Evolutionary conservation across 1,140 invertebrate species (phyloP).

Genomic region (Mya arenaria): DNA sequence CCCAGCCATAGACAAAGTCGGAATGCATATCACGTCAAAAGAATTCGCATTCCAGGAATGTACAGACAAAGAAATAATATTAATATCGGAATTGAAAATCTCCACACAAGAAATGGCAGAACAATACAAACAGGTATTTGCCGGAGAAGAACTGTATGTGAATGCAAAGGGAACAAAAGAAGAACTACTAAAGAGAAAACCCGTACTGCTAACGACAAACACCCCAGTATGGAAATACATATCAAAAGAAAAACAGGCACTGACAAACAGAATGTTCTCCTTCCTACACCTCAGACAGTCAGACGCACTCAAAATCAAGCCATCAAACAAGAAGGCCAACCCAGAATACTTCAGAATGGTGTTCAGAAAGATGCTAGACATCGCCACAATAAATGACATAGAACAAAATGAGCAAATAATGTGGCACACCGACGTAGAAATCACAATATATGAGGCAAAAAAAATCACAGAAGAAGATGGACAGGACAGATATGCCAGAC

Average conservation of each 20-base stretch:
- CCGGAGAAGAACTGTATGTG: background rate
- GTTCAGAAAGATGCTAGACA: too few species aligned
- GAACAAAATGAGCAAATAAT: too few species aligned
- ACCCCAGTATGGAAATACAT: constrained; percentile 14
- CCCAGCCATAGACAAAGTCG: background rate
- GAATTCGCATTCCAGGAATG: constrained; percentile 12
- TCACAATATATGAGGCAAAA: too few species aligned
- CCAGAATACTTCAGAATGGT: too few species aligned
- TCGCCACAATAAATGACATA: too few species aligned
- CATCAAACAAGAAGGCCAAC: too few species aligned
- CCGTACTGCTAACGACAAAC: background rate
- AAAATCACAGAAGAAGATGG: too few species aligned
- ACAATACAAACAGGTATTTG: constrained; percentile 8
- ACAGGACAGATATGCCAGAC: too few species aligned
- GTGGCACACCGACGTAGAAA: too few species aligned
- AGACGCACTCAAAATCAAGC: too few species aligned
- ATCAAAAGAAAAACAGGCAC: background rate
- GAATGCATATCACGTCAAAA: background rate
- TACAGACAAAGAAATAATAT: background rate
- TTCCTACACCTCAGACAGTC: background rate
- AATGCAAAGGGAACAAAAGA: background rate
- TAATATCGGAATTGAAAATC: constrained; percentile 19
- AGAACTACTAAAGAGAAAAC: background rate
- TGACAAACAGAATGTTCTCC: constrained; percentile 22
- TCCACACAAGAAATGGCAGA: background rate